Evolutionary conservation across 2,113 vertebrate species (phyloP), one percentile per base, ranked within the genome.

Genomic region (Zingel zingel): DNA sequence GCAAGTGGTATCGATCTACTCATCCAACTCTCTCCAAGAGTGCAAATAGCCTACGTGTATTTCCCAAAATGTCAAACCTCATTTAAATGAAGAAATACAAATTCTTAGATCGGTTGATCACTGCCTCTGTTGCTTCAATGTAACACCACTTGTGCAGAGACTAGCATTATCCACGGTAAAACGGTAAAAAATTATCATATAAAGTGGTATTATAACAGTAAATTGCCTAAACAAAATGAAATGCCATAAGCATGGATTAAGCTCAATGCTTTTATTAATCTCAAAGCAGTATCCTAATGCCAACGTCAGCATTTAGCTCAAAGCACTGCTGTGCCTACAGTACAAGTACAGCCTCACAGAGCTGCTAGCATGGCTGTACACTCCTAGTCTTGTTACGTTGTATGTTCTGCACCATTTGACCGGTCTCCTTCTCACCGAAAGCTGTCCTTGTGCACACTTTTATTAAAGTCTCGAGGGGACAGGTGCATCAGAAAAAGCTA

Each of bases 401-500:
- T 19, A 21, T 47, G 23, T 21, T 61, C 66, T 54, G 56, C 67
- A 56, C 25, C 3, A 71, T 75, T 75, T 61, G 33, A 54, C 56
- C 45, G 43, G 59, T 45, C 67, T 74, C 27, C 65, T 63, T 68
- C 1, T 51, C 68, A 47, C 77, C 43, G 62, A 33, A 74, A 33
- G 74, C 30, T 80, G 65, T 74, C 74, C 68, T 74, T 70, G 67
- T 63, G 47, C 58, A 33, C 54, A 51, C 61, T 59, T 75, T 50
- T 36, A 68, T 78, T 45, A 39, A 69, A 81, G 73, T 81, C 48
- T 73, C 15, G 54, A 54, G 13, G 68, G 43, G 56, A 65, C 25
- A 86, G 70, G 74, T 88, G 84, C 76, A 43, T 86, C 76, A 63
- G 39, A 73, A 69, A 79, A 43, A 69, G 39, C 51, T 64, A n/a